Evolutionary conservation across 2,888 invertebrate genomes (phyloP), one percentile per base, ranked within the genome.

Genomic region (Lacanobia wlatinum): DNA sequence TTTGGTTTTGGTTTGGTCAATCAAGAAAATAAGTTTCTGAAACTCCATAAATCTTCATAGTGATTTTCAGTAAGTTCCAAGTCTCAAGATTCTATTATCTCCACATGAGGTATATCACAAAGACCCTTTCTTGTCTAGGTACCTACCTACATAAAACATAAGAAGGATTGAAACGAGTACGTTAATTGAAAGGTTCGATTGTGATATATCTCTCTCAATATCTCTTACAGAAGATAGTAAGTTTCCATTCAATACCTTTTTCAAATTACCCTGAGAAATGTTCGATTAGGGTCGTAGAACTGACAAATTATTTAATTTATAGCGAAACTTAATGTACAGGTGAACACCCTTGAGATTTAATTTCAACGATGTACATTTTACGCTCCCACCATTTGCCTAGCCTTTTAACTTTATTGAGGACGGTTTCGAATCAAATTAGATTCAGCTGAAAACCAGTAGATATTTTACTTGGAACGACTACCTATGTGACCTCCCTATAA

Each of bases 181-280:
- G 53, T 60, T 60, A 1, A 50, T 34, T 10, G 12, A 34, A 70
- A 78, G 34, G n/a, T 56, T 72, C 28, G 23, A 38, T 40, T 59
- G 38, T 52, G 38, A 70, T 34, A n/a, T 40, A 60, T 78, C 28
- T 40, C 14, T 18, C 12, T 61, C 16, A 10, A 38, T 38, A 79
- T 52, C 14, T 79, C 16, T 79, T 46, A 46, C 56, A n/a, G 0
- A 73, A 46, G 73, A 46, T 61, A 62, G 14, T 50, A 55, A 38
- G 9, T n/a, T 43, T 43, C 38, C 21, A 62, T 75, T 73, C 56
- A 62, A 52, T 23, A 28, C 59, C 34, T 28, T 61, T 60, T 46
- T 23, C 43, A 61, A 80, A 73, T 73, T 23, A 80, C 58, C 28
- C 38, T 62, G 56, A 75, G 18, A 61, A 79, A 72, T 72, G 34